These are phyloP conservation scores for Coecobrya sp. DNA, from an alignment of 2,888 invertebrate genomes.

Conservation along the genomic window DNA sequence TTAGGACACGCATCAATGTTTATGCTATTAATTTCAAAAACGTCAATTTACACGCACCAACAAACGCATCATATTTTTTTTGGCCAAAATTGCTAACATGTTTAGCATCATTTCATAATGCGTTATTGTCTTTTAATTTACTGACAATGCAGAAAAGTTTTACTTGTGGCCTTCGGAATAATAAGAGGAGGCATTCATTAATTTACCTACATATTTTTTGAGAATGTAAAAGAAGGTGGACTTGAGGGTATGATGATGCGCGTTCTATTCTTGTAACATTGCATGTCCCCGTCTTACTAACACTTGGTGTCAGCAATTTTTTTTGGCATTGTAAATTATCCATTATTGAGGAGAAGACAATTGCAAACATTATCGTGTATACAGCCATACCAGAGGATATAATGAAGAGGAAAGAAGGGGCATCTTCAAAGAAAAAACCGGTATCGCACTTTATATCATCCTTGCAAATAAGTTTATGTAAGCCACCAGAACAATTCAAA, in stretches of 20 bases:
- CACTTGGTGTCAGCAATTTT: constrained; percentile 26
- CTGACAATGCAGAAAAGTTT: constrained; percentile 15
- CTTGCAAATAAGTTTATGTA: constrained; percentile 5
- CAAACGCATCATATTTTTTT: constrained; percentile 59
- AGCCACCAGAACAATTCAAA: neutral
- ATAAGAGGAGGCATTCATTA: constrained; percentile 39
- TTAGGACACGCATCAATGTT: constrained; percentile 34
- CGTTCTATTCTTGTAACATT: neutral
- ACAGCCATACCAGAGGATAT: constrained; percentile 25
- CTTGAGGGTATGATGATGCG: neutral
- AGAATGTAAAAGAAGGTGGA: neutral
- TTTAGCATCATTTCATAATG: constrained; percentile 54
- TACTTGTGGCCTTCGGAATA: constrained; percentile 54
- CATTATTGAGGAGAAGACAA: constrained; percentile 26
- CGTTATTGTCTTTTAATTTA: constrained; percentile 69
- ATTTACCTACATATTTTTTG: constrained; percentile 29
- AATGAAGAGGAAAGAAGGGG: constrained; percentile 1
- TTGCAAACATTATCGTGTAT: constrained; percentile 51
- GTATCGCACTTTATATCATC: neutral
- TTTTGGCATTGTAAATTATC: constrained; percentile 64
- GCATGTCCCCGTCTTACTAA: constrained; percentile 39
- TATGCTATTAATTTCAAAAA: constrained; percentile 40
- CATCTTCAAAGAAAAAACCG: constrained; percentile 38
- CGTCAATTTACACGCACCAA: constrained; percentile 65
- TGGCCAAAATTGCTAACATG: constrained; percentile 25